A percentile compares a stretch with the other conserved stretches of the same genome.
Conservation (phyloP, 2,888 invertebrate genomes). For the Hemaris fuciformis region DNA sequence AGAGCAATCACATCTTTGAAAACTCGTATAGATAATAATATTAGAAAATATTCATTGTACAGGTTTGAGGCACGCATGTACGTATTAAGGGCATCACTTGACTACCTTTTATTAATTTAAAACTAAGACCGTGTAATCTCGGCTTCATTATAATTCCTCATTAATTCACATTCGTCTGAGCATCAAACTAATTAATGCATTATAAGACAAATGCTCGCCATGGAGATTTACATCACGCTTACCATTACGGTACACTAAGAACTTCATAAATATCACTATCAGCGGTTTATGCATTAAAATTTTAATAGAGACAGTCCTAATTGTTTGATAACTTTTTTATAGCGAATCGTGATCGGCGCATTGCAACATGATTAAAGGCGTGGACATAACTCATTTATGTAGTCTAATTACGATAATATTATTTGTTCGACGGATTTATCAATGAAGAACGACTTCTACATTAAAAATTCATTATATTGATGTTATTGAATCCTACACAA, state of each 20-base stretch:
- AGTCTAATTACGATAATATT: background rate
- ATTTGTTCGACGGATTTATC: background rate
- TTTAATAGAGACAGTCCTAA: background rate
- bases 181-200: conserved; percentile 62
- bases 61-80: conserved; percentile 10
- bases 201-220: conserved; percentile 61
- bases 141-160: conserved; percentile 59
- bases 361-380: background rate
- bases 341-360: background rate
- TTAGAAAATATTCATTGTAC: background rate
- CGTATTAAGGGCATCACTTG: conserved; percentile 34
- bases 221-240: conserved; percentile 47
- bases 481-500: background rate
- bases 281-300: background rate
- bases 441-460: background rate
- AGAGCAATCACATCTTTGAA: background rate
- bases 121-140: conserved; percentile 48
- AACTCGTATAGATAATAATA: background rate
- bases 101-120: conserved; percentile 45
- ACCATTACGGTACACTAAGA: conserved; percentile 43
- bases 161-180: conserved; percentile 56
- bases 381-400: background rate
- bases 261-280: conserved; percentile 17
- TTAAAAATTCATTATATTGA: background rate
- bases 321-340: background rate